Conservation (phyloP, 2,888 invertebrate genomes). For the Vesta saturnalis region DNA sequence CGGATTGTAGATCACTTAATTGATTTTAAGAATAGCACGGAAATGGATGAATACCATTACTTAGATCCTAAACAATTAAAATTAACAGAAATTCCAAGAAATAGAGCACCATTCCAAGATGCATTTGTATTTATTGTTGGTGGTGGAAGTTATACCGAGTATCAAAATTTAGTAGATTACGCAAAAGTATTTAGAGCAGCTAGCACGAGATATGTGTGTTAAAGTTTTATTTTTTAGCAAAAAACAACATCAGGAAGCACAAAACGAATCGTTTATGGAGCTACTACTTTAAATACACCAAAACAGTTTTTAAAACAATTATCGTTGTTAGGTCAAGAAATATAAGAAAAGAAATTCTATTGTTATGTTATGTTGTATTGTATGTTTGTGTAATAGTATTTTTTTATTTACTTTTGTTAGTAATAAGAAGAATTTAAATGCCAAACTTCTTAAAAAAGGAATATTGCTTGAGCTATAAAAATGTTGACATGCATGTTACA, state of each 20-base stretch:
- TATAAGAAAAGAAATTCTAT: no score
- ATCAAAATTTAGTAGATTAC: constrained; percentile 97
- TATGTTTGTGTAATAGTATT: no score
- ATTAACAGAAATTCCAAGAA: constrained; percentile 71
- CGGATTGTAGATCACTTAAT: constrained; percentile 90
- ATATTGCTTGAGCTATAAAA: no score
- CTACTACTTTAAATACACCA: constrained; percentile 93
- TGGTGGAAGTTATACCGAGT: constrained; percentile 98
- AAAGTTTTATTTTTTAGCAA: constrained; percentile 68
- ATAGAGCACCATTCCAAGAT: constrained; percentile 81
- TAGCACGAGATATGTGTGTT: background rate
- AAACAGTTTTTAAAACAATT: constrained; percentile 94
- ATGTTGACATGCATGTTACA: no score
- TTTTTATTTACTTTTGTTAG: no score
- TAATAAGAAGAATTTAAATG: no score
- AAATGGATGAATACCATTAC: constrained; percentile 90
- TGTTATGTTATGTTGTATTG: no score
- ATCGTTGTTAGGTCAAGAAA: constrained; percentile 80
- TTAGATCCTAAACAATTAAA: constrained; percentile 96
- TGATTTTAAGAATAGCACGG: constrained; percentile 80
- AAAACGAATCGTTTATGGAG: constrained; percentile 92
- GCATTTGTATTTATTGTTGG: constrained; percentile 92
- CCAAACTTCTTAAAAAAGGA: no score
- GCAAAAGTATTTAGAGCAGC: constrained; percentile 73
- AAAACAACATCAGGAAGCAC: constrained; percentile 74